A percentile compares a stretch with the other conserved stretches of the same genome.
Conservation (phyloP, 92 coral and sea anemone genomes). For the Parazoanthus darwini region DNA sequence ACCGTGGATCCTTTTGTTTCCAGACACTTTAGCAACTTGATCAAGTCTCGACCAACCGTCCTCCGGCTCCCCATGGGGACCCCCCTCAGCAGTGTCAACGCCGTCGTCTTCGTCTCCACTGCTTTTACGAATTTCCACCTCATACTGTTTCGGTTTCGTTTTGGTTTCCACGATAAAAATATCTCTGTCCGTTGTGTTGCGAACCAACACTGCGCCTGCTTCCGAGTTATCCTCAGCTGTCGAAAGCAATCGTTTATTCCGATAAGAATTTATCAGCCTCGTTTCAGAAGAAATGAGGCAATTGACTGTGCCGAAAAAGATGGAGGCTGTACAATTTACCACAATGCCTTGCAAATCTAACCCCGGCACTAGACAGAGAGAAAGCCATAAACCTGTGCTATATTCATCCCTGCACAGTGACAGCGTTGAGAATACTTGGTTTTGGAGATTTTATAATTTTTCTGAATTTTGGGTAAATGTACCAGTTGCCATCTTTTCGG, state of each 20-base stretch:
- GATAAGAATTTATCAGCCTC: too few relatives aligned
- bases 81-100: neutral
- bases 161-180: conserved; percentile 15
- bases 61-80: neutral
- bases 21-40: conserved; percentile 27
- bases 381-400: too few relatives aligned
- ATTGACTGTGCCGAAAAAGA: too few relatives aligned
- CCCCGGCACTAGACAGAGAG: too few relatives aligned
- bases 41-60: conserved; percentile 19
- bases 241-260: neutral
- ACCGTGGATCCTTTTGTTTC: conserved; percentile 19
- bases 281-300: too few relatives aligned
- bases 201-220: neutral
- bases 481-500: too few relatives aligned
- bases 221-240: neutral
- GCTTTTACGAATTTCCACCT: conserved; percentile 27
- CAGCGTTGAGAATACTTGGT: too few relatives aligned
- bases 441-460: too few relatives aligned
- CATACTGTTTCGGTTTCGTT: conserved; percentile 20
- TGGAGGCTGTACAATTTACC: too few relatives aligned
- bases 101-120: neutral
- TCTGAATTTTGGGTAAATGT: too few relatives aligned
- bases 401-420: too few relatives aligned
- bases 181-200: conserved; percentile 1
- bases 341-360: too few relatives aligned